Base-by-base conservation (phyloP, 2,797 vertebrate species). In the Loriculus beryllinus region DNA sequence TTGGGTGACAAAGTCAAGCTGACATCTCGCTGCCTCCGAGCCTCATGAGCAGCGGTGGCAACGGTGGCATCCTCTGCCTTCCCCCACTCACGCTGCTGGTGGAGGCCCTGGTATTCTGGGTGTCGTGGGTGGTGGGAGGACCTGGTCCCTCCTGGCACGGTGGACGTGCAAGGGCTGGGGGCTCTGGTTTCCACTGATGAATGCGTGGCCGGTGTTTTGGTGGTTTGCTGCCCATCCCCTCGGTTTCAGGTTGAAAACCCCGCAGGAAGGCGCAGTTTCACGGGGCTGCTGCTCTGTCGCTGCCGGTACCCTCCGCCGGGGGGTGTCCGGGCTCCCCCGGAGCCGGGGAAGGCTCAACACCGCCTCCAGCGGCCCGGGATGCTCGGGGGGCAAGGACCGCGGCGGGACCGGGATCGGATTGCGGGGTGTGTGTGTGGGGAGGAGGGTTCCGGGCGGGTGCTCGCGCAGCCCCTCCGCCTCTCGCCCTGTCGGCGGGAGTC, bases 351-450 rank as follows among this genome's bases (percentile, higher is more conserved):
- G 93, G 93, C 93, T 83, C 93, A 92, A 76, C 90, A 94, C 48
- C 93, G 93, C 93, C 93, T 92, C 93, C 93, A 89, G 93, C 86
- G 81, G 74, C 59, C 22, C 80, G 80, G 87, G 71, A 79, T 37
- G 69, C 26, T 33, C n/a, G 42, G 33, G 37, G n/a, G n/a, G n/a
- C n/a, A n/a, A n/a, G n/a, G n/a, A n/a, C n/a, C n/a, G n/a, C n/a
- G n/a, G n/a, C 31, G n/a, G 21, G 37, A 18, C 18, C 11, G 42
- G 31, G 22, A 29, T 67, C 3, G 19, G 22, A 1, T 4, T 43
- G 65, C 48, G 7, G 31, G 2, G 0, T 26, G 31, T 14, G 52
- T 7, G 20, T 5, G 31, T 19, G n/a, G n/a, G 52, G 17, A 11
- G 42, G 5, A 31, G 31, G 22, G 8, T 0, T 33, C 6, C 31